Evolutionary conservation across 2,888 invertebrate genomes (phyloP), one percentile per base, ranked within the genome.

Genomic region (Caenorhabditis wallacei): DNA sequence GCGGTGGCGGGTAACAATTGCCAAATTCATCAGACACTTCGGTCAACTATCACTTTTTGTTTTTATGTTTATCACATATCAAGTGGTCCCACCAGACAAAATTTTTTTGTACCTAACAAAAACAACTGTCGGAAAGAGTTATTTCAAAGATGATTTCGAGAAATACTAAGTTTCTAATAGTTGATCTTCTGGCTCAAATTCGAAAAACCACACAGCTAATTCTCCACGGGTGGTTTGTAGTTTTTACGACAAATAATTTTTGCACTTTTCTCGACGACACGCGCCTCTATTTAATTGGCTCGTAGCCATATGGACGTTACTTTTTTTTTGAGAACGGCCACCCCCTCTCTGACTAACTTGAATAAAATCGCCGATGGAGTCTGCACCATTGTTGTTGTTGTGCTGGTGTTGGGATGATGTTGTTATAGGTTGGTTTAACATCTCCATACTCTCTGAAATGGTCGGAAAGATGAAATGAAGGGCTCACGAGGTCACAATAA

Each of bases 381-480:
- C 78, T 59, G 48, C 24, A 56, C 64, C 54, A 37, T 37, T 46
- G 66, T 40, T 66, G 66, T 40, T 66, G 59, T 51, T 56, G 22
- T 30, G 30, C 30, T 37, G 59, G 35, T 69, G 61, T 61, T 61
- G 76, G 43, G 61, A 59, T 69, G 37, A 54, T 48, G 46, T 48
- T 69, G 24, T 46, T 48, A 18, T 48, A 2, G 46, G 11, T 78
- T 78, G 78, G 78, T 78, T 78, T 78, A 78, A 78, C 66, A 78
- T 61, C 54, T 78, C 78, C 78, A 78, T 59, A 46, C 24, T 78
- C 54, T 69, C 78, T 78, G 63, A 53, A 78, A 43, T 11, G 54
- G 40, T 16, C 26, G 24, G 53, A 8, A 26, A 26, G 22, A n/a
- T 8, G 40, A 66, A 74, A 46, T 22, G 2, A 54, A 40, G 54